phyloP scores from a whole-genome alignment of 2,113 vertebrate genomes.

The Pelvicachromis taeniatus region DNA sequence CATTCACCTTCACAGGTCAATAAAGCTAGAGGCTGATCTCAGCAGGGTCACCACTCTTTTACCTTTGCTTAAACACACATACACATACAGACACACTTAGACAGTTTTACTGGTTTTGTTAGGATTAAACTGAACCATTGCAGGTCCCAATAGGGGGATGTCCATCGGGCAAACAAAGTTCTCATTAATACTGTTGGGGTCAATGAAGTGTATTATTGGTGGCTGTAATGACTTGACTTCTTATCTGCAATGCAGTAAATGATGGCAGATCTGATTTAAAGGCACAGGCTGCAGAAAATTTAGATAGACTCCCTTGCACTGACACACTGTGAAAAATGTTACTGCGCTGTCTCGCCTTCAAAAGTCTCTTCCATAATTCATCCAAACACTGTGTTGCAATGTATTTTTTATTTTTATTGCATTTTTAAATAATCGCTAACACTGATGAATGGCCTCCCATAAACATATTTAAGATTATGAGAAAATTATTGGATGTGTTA shows the following conservation, averaged over 20 bases:
- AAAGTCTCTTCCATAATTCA: conserved; percentile 34
- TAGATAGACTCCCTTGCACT: conserved; percentile 15
- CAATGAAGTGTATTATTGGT: conserved; percentile 45
- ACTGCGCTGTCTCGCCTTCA: conserved; percentile 2
- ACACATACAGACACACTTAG: not conserved
- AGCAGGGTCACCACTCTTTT: not conserved
- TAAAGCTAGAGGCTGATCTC: conserved; percentile 14
- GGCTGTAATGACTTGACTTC: conserved; percentile 55
- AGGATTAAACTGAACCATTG: not conserved
- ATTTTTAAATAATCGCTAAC: conserved; percentile 47
- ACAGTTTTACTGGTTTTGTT: conserved; percentile 14
- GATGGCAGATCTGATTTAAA: conserved; percentile 59
- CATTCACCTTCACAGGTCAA: conserved; percentile 70
- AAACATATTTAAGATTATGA: conserved; percentile 49
- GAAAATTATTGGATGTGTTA: conserved; percentile 37
- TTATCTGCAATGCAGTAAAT: conserved; percentile 63
- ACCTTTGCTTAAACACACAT: not conserved
- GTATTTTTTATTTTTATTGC: conserved; percentile 34
- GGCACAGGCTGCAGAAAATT: conserved; percentile 16
- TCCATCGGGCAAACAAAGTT: conserved; percentile 42
- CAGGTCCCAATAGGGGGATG: not conserved
- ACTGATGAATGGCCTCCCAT: conserved; percentile 40
- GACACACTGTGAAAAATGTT: conserved; percentile 7
- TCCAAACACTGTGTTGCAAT: conserved; percentile 13
- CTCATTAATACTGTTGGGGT: conserved; percentile 59